Evolutionary conservation across 2,113 vertebrate genomes (phyloP).

Genomic region (Dipodomys merriami): DNA sequence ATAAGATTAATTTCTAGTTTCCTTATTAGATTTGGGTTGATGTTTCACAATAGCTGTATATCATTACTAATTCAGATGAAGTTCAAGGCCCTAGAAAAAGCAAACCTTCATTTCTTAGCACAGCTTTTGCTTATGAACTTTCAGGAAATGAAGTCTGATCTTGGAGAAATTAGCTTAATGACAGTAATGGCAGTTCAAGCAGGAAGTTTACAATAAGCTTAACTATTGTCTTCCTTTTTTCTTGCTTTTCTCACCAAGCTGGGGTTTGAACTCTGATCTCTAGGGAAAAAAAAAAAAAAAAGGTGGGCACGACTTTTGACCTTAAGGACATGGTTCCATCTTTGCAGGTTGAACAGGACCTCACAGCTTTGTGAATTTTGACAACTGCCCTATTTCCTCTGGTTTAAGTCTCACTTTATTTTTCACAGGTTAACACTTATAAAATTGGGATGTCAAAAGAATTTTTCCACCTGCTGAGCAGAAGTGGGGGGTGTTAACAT

Average conservation of each 20-base stretch:
- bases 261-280: conserved; percentile 44
- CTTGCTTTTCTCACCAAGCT: background rate
- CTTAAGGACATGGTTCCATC: background rate
- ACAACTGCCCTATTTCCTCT: background rate
- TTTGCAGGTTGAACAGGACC: background rate
- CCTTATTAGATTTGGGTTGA: background rate
- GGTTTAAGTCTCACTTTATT: background rate
- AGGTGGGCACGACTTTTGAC: background rate
- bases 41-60: conserved; percentile 10
- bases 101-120: background rate
- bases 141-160: conserved; percentile 53
- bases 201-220: conserved; percentile 40
- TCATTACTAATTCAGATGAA: conserved; percentile 3
- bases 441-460: background rate
- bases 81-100: background rate
- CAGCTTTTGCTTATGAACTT: background rate
- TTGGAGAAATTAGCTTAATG: conserved; percentile 41
- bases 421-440: background rate
- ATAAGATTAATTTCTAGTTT: conserved; percentile 24
- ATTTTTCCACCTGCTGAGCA: background rate
- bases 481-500: background rate
- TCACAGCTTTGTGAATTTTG: background rate
- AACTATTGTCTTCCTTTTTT: background rate
- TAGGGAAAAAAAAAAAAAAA: background rate
- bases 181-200: background rate